Evolutionary conservation across 2,888 invertebrate species (phyloP), one percentile per base, ranked within the genome.

Genomic region (Drosophila seclusa): DNA sequence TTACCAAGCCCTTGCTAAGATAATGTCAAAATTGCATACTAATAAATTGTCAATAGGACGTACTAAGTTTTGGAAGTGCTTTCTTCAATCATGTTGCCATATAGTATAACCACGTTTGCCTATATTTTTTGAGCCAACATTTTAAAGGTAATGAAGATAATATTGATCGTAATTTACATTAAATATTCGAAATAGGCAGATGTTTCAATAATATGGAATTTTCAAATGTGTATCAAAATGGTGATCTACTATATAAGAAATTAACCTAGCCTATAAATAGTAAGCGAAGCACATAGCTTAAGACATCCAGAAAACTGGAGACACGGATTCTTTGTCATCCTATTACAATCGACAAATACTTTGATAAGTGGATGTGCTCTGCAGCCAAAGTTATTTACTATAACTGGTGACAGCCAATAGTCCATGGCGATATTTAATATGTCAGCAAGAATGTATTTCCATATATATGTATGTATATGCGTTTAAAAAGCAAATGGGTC

Each of bases 381-480:
- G 34, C 67, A 54, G 55, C 42, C 52, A 61, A 27, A 61, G 55
- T 60, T 59, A 59, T 54, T 38, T 52, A 32, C 27, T 29, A 38
- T 36, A 42, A 52, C 34, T 57, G 57, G 42, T 48, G 34, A 58
- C 32, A 48, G 45, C 6, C 18, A 27, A 11, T 58, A 48, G 24
- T 48, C 48, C 7, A 24, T 36, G 18, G 16, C 27, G 18, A 34
- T 34, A 45, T 45, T 45, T 18, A 34, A 27, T 34, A 59, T 36
- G 16, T 36, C 10, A 16, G 54, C 36, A 24, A 54, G 36, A 27
- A 18, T 27, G 18, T 50, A n/a, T 32, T 54, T n/a, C 45, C 21
- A 63, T n/a, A n/a, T 31, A 31, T 31, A 16, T 49, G 7, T 31
- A 16, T 49, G 7, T 52, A 52, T 40, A 42, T 4, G 16, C 38